A percentile compares a stretch with the other conserved stretches of the same genome.
Evolutionary conservation across 2,797 vertebrate species (phyloP).

Genomic region (Gastrophryne carolinensis): DNA sequence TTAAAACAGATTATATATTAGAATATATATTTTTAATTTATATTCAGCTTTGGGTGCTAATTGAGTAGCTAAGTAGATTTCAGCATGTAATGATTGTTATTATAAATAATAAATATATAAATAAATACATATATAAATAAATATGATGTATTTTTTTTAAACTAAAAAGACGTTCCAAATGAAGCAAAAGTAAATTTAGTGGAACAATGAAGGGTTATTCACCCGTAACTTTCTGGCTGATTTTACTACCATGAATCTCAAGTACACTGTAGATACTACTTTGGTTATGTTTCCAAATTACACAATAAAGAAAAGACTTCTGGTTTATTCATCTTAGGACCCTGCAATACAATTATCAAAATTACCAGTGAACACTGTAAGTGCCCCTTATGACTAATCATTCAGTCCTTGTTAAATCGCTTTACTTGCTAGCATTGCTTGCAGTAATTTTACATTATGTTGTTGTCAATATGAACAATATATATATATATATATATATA

Average conservation of each 20-base stretch:
- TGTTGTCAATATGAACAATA: no score
- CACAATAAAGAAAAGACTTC: conserved; percentile 72
- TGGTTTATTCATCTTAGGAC: conserved; percentile 72
- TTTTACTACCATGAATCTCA: conserved; percentile 58
- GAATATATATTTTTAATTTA: no score
- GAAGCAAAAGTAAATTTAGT: neutral
- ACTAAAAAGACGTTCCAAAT: neutral
- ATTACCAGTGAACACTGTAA: conserved; percentile 70
- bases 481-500: no score
- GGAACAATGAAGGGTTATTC: neutral
- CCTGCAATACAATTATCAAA: conserved; percentile 79
- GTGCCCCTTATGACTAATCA: conserved; percentile 68
- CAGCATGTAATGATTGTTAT: no score
- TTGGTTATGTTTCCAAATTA: conserved; percentile 77
- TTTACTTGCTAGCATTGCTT: conserved; percentile 54
- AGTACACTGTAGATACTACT: conserved; percentile 64
- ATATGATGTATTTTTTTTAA: no score
- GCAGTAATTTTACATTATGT: conserved; percentile 48
- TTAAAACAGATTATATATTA: no score
- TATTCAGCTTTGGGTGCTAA: no score
- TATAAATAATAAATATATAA: no score
- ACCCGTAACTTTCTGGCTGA: conserved; percentile 27
- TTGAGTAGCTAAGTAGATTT: no score
- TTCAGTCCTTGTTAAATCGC: conserved; percentile 55
- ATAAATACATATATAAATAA: no score